Evolutionary conservation across 2,797 vertebrate species (phyloP), one percentile per base, ranked within the genome.

Genomic region (Cossypha polioptera): DNA sequence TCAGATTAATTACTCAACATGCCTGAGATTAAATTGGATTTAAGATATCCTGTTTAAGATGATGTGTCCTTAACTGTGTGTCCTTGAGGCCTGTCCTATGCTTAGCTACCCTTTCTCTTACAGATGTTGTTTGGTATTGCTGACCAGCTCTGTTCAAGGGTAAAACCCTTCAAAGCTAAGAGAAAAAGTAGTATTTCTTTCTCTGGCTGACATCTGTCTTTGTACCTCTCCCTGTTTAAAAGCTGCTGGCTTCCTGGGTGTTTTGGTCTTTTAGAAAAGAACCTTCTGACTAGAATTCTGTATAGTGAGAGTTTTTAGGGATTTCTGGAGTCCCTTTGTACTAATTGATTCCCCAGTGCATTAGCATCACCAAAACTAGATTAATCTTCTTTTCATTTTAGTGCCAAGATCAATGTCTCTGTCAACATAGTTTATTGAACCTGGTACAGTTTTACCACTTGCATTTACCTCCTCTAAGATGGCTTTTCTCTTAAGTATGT

Each of bases 361-460:
- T 88, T 94, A 93, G 69, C 68, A 91, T 89, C 22, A 82, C 75
- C 75, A 95, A 93, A 77, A 47, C 54, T 77, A 89, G 57, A 89
- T 91, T 85, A 92, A 86, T 95, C 81, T 83, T 93, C 74, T 93
- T 95, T 95, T 92, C 54, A 58, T 85, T 89, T 93, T 75, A 48
- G 38, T 66, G 43, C 61, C 48, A 62, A 88, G 59, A 69, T 67
- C 69, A 78, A 72, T 62, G 82, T 53, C 35, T 81, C 51, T 73
- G 73, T 92, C 86, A 86, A 45, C 73, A 51, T 51, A 55, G 45
- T 83, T 95, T 88, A 88, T n/a, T 66, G 75, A 87, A 82, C 31
- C 20, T 55, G 11, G 48, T 86, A 80, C 28, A 42, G 43, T 82
- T 92, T 87, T 75, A 80, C 14, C 66, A n/a, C 54, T 93, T 77